Conservation (phyloP, 2,797 vertebrate genomes). For the Micrastur ruficollis region DNA sequence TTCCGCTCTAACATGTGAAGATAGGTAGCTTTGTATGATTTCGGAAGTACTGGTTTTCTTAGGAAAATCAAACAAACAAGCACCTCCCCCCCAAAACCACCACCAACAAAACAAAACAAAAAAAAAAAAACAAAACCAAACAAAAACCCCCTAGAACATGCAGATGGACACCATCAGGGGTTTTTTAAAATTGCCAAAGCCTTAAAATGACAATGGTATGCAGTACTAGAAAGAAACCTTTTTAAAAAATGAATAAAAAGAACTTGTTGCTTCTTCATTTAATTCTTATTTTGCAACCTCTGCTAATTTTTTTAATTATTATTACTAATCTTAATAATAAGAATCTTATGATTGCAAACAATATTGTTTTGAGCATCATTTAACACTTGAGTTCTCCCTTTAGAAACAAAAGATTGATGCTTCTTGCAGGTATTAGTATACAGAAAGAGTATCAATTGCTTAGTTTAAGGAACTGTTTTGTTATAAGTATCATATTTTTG, state of each 20-base stretch:
- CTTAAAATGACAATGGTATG: background rate
- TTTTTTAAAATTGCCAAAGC: background rate
- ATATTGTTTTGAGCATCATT: background rate
- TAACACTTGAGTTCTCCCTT: background rate
- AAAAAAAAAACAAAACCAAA: background rate
- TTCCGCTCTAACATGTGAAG: background rate
- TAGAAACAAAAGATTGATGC: background rate
- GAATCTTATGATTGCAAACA: background rate
- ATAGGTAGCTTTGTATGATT: background rate
- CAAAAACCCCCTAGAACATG: background rate
- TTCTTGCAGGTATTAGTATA: background rate
- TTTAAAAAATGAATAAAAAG: background rate
- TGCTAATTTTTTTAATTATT: background rate
- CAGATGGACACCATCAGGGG: background rate
- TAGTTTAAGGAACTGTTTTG: background rate
- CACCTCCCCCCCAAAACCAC: too few species aligned
- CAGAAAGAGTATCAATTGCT: background rate
- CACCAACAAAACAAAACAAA: too few species aligned
- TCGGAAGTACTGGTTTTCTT: background rate
- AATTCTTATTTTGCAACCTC: background rate
- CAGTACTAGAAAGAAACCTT: background rate
- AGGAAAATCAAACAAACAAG: background rate
- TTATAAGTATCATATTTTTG: background rate
- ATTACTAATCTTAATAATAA: background rate
- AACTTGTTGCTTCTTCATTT: background rate